phyloP scores from a whole-genome alignment of 2,888 invertebrate genomes.

The Ormyrus thymus region DNA sequence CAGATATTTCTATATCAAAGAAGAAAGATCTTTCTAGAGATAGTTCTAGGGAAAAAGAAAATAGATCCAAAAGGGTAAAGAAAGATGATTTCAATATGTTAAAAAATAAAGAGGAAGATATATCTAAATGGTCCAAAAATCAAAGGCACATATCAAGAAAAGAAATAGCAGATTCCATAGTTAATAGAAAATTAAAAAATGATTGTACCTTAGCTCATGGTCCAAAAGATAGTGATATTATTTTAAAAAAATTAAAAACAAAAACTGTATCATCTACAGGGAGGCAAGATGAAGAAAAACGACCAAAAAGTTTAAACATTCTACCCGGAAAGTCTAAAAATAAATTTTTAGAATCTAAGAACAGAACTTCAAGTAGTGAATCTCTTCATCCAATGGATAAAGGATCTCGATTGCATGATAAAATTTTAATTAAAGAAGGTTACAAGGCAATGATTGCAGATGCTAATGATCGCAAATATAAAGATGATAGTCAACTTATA shows the following conservation, averaged over 20 bases:
- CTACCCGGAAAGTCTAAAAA: slow-evolving; percentile 63
- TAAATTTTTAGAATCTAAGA: slow-evolving; percentile 63
- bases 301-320: slow-evolving; percentile 61
- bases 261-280: slow-evolving; percentile 65
- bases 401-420: slow-evolving; percentile 62
- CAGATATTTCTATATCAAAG: slow-evolving; percentile 68
- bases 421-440: slow-evolving; percentile 62
- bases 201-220: slow-evolving; percentile 61
- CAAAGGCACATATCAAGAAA: slow-evolving; percentile 66
- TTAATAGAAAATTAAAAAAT: slow-evolving; percentile 62
- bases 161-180: slow-evolving; percentile 63
- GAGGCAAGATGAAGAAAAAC: slow-evolving; percentile 68
- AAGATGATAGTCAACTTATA: slow-evolving; percentile 62
- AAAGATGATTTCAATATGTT: slow-evolving; percentile 65
- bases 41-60: slow-evolving; percentile 70
- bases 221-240: slow-evolving; percentile 63
- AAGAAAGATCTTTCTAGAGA: slow-evolving; percentile 70
- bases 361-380: slow-evolving; percentile 66
- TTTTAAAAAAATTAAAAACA: slow-evolving; percentile 63
- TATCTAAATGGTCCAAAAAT: slow-evolving; percentile 63
- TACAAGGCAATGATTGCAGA: slow-evolving; percentile 63
- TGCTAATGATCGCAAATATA: slow-evolving; percentile 62
- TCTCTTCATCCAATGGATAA: slow-evolving; percentile 61
- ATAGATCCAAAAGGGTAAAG: slow-evolving; percentile 69
- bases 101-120: slow-evolving; percentile 63